Evolutionary conservation across 2,113 vertebrate species (phyloP), one percentile per base, ranked within the genome.

Genomic region (Tenrec ecaudatus): DNA sequence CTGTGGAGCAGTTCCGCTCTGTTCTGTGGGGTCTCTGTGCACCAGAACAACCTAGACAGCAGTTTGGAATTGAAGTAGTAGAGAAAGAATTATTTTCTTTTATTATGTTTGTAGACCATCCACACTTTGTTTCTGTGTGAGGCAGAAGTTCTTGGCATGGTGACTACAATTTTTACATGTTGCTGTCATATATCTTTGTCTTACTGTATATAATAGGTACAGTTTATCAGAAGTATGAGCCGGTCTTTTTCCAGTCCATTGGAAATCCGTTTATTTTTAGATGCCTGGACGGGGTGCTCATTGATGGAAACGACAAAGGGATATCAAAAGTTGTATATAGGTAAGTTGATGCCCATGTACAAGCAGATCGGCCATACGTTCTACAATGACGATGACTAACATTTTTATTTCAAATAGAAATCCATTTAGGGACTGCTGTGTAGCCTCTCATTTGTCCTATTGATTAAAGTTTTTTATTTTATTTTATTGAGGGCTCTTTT

Each of bases 231-330:
- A 97, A 98, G 23, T 98, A 98, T 47, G 99, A 99, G 94, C 99
- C 99, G 7, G 98, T 99, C 95, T 98, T 99, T 93, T 98, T 99
- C 96, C 99, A 99, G 97, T 99, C 99, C 58, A 98, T 99, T 96
- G 97, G 98, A 96, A 99, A 99, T 96, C 98, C 98, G 0, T 99
- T 99, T 98, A 98, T 99, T 93, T 99, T 99, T 95, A 98, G 99
- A 94, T 99, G 99, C 92, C 98, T 99, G 58, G 99, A 99, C 96
- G 98, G 99, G 0, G 76, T 99, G 78, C 96, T 99, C 95, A 98
- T 99, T 96, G 99, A 99, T 97, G 99, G 99, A 25, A 99, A 99
- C 1, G 98, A 99, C 96, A 99, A 98, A 97, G 99, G 99, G 58
- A 98, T 99, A 78, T 99, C 99, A 78, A 99, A 97, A 96, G 98